phyloP scores from a whole-genome alignment of 2,797 vertebrate species.

The Xenops minutus region DNA sequence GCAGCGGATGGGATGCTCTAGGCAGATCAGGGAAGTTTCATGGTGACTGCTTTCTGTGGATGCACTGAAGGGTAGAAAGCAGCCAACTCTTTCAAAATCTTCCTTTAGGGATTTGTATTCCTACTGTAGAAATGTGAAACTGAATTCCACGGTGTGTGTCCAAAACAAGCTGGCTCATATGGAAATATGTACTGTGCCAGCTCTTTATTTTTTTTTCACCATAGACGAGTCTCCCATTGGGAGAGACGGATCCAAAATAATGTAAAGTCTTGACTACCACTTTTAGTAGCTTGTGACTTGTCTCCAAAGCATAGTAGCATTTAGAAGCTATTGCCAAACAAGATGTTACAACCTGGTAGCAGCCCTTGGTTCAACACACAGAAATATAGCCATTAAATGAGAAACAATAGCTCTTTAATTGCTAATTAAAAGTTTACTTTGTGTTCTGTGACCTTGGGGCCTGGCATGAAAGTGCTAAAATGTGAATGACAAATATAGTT shows the following conservation, averaged over 20 bases:
- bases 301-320: neutral
- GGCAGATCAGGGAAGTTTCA: neutral
- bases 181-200: neutral
- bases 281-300: neutral
- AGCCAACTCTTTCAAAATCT: neutral
- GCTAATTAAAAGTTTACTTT: neutral
- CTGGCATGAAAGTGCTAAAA: neutral
- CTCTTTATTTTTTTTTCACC: neutral
- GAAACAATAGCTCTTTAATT: neutral
- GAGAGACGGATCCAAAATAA: neutral
- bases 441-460: neutral
- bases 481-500: neutral
- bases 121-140: neutral
- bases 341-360: neutral
- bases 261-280: neutral
- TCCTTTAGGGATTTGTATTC: neutral
- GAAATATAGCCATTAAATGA: neutral
- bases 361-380: neutral
- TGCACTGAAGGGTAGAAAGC: neutral
- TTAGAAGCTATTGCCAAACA: neutral
- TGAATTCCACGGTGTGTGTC: neutral
- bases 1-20: neutral
- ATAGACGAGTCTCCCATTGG: neutral
- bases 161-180: neutral
- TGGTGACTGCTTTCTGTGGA: slow-evolving; percentile 8